Evolutionary conservation across 2,113 vertebrate species (phyloP).

Genomic region (Percopsis transmontana): DNA sequence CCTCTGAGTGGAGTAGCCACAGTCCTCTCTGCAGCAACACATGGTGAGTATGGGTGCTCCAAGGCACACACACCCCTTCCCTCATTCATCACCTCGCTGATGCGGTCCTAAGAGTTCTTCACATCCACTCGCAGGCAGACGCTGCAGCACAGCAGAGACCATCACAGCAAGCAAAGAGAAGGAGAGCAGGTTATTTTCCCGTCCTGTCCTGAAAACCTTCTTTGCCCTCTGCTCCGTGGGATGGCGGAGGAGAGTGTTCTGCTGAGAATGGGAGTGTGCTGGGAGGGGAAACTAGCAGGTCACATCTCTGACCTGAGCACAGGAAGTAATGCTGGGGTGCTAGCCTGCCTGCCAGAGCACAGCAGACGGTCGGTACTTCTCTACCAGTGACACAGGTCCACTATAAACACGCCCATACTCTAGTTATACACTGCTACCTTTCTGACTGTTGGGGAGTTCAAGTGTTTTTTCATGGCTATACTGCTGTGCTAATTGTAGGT

Average conservation of each 20-base stretch:
- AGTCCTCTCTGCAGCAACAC: neutral
- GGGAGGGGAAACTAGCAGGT: constrained; percentile 31
- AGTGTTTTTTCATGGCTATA: no score
- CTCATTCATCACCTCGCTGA: neutral
- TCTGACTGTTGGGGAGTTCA: constrained; percentile 15
- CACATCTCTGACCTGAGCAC: constrained; percentile 47
- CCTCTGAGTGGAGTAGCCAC: neutral
- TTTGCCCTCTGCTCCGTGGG: constrained; percentile 41
- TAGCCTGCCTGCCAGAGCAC: constrained; percentile 20
- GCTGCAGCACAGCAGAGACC: neutral
- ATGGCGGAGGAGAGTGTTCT: constrained; percentile 11
- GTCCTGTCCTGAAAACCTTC: constrained; percentile 35
- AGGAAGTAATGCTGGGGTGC: constrained; percentile 24
- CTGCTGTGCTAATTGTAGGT: constrained; percentile 20
- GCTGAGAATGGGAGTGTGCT: constrained; percentile 21
- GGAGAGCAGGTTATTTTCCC: constrained; percentile 42
- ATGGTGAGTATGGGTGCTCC: no score
- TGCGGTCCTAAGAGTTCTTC: no score
- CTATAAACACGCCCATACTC: constrained; percentile 28
- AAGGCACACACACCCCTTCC: neutral
- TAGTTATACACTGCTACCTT: constrained; percentile 3
- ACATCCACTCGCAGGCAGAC: no score
- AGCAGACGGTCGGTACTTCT: constrained; percentile 25
- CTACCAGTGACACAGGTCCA: constrained; percentile 23
- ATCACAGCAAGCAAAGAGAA: constrained; percentile 6